These are phyloP conservation scores for Drosophila nr. perissopoda DNA, from an alignment of 2,888 invertebrate species.

Conservation along the genomic window DNA sequence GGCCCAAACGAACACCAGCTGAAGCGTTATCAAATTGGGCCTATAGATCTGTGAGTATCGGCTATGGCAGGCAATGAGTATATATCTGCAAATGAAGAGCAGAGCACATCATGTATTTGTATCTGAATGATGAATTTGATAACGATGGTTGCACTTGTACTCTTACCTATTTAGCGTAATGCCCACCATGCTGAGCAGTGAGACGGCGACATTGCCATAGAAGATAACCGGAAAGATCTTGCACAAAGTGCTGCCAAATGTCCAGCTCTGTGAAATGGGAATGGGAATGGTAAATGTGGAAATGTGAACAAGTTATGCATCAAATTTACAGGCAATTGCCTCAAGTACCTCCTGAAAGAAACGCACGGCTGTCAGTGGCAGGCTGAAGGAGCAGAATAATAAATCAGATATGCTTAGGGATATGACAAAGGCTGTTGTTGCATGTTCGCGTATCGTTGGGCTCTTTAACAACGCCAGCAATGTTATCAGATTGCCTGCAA, in stretches of 20 bases:
- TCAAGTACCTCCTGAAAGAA: conserved; percentile 89
- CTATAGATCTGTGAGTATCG: conserved; percentile 92
- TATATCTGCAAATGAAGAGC: conserved; percentile 87
- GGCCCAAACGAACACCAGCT: conserved; percentile 92
- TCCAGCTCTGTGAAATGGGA: conserved; percentile 87
- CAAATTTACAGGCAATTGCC: not conserved
- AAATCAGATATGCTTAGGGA: conserved; percentile 94
- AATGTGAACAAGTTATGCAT: no score
- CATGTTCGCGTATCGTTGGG: conserved; percentile 92
- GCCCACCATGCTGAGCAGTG: conserved; percentile 94
- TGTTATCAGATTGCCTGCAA: conserved; percentile 92
- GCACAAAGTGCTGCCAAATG: conserved; percentile 91
- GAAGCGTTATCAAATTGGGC: conserved; percentile 89
- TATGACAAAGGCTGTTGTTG: conserved; percentile 94
- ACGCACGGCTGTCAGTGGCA: conserved; percentile 93
- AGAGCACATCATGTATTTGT: not conserved
- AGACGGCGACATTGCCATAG: conserved; percentile 95
- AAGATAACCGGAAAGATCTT: conserved; percentile 94
- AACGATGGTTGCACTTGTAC: not conserved
- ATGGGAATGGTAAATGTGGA: not conserved
- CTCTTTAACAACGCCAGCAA: conserved; percentile 91
- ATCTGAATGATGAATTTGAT: not conserved
- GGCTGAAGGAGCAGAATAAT: conserved; percentile 92
- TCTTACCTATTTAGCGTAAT: conserved; percentile 94
- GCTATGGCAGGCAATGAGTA: conserved; percentile 92